Evolutionary conservation across 2,888 invertebrate genomes (phyloP), one percentile per base, ranked within the genome.

Genomic region (Chymomyza caudatula): DNA sequence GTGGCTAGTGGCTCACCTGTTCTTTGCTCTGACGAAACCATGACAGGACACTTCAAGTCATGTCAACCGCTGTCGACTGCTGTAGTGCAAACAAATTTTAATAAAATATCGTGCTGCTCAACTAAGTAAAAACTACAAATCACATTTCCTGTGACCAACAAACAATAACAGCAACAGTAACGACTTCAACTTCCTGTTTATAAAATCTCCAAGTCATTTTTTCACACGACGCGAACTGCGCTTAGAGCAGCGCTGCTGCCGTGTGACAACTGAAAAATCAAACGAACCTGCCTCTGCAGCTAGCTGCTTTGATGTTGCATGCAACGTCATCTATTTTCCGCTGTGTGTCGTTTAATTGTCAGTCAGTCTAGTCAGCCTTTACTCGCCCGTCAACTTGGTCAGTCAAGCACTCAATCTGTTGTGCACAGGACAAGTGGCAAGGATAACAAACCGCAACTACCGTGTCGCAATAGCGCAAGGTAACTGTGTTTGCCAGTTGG

Each of bases 201-300:
- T 11, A 80, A 87, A 86, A 82, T 86, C 87, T 85, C 75, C 84
- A 73, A 88, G 88, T 88, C 88, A 88, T 77, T 82, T 77, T 85
- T 85, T 87, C 85, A 83, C 88, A 88, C 86, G 84, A 78, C 74
- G 55, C 19, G 49, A 51, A 54, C 58, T 49, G 29, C 17, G 49
- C 17, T 19, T 25, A 58, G 37, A 49, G 37, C 66, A 44, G 29
- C 59, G 60, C 65, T 54, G 68, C 65, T 67, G 73, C 69, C 64
- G 67, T 69, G 67, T 74, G 77, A 77, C 76, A 77, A 77, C 67
- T 72, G 77, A 72, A 60, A 70, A 77, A 77, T 77, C 77, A 77
- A 77, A 77, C 74, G 77, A 73, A 71, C 63, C 70, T 73, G 77
- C 19, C 17, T 13, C 83, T 71, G 73, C 73, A 67, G 76, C 67